phyloP scores from a whole-genome alignment of 2,888 invertebrate species.

The Noctua janthe region DNA sequence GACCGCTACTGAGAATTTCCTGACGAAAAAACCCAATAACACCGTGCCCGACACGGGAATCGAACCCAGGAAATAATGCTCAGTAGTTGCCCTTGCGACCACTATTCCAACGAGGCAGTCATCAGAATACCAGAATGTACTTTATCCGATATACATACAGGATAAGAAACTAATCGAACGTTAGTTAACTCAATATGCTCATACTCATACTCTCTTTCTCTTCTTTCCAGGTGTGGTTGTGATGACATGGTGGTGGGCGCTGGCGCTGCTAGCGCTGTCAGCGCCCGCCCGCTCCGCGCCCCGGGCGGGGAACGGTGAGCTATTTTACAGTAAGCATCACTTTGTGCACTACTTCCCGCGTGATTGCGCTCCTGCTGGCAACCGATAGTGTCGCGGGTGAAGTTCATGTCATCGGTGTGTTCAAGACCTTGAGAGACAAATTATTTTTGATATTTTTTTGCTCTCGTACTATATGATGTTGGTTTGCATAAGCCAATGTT shows the following conservation, averaged over 20 bases:
- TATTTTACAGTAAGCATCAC: constrained; percentile 88
- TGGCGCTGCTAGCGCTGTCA: constrained; percentile 87
- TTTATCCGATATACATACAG: neutral
- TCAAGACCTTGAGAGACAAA: neutral
- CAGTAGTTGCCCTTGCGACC: neutral
- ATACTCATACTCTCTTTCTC: neutral
- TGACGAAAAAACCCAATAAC: neutral
- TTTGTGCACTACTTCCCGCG: constrained; percentile 73
- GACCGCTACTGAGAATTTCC: neutral
- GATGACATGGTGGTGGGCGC: constrained; percentile 90
- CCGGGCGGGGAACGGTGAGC: constrained; percentile 89
- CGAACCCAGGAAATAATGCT: neutral
- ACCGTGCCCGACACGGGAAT: neutral
- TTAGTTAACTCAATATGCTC: neutral
- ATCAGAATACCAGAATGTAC: neutral
- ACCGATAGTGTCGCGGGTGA: constrained; percentile 35
- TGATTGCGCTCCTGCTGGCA: constrained; percentile 54
- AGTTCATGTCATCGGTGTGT: constrained; percentile 47
- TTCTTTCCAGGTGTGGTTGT: constrained; percentile 89
- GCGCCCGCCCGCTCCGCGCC: constrained; percentile 87
- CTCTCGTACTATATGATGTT: neutral
- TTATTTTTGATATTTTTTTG: neutral
- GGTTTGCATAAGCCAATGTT: neutral
- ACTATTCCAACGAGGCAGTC: neutral
- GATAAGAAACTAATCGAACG: neutral